These are phyloP conservation scores for Hemitrygon akajei DNA, from an alignment of 2,797 vertebrate genomes.

Conservation along the genomic window DNA sequence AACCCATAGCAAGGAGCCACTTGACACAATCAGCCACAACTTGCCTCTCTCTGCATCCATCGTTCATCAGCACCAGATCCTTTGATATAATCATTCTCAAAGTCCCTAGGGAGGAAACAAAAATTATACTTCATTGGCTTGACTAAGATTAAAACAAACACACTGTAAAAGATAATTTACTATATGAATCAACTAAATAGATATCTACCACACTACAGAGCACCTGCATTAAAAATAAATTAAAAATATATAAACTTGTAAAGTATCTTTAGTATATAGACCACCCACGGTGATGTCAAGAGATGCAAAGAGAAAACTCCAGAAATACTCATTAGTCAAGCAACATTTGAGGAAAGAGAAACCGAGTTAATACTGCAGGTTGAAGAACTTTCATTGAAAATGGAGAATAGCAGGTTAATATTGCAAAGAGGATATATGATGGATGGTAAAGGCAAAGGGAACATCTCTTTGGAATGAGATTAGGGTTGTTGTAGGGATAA, in stretches of 20 bases:
- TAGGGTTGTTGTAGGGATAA: too few species aligned
- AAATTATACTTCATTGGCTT: neutral
- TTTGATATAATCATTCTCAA: neutral
- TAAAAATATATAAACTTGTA: neutral
- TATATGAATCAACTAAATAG: neutral
- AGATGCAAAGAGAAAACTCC: too few species aligned
- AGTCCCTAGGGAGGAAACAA: neutral
- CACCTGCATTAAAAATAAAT: neutral
- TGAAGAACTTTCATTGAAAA: too few species aligned
- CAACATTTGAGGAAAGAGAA: too few species aligned
- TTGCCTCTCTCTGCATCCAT: slow-evolving; percentile 24
- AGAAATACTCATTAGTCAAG: too few species aligned
- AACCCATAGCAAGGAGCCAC: neutral
- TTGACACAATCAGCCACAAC: neutral
- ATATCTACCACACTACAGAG: neutral
- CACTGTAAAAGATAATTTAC: neutral
- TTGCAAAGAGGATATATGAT: too few species aligned
- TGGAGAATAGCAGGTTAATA: too few species aligned
- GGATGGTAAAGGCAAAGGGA: too few species aligned
- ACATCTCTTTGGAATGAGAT: too few species aligned
- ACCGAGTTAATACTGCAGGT: too few species aligned
- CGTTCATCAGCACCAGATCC: neutral
- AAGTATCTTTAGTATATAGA: neutral
- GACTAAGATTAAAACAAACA: neutral
- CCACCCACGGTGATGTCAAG: neutral